Percentiles rank a stretch among this genome's conserved stretches.
Conservation (phyloP, 2,113 vertebrate species). For the Menidia beryllina region DNA sequence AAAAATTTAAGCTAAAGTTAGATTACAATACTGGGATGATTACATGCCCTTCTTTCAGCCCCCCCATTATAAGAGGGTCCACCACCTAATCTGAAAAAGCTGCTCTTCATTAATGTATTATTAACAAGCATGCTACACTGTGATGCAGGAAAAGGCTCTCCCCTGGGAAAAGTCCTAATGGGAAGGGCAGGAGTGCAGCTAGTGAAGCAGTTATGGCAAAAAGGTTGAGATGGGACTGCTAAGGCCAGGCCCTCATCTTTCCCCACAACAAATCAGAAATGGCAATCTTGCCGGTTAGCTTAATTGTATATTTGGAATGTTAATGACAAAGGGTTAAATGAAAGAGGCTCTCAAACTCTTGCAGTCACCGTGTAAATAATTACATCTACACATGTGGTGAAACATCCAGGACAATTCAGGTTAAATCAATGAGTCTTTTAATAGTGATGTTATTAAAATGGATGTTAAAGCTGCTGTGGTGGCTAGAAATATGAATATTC, state of each 20-base stretch:
- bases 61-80: constrained; percentile 90
- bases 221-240: constrained; percentile 59
- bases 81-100: constrained; percentile 89
- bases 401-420: constrained; percentile 1
- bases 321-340: constrained; percentile 71
- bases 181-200: constrained; percentile 82
- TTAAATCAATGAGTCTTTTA: constrained; percentile 8
- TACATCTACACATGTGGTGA: background rate
- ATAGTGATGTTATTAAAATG: background rate
- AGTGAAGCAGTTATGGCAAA: constrained; percentile 80
- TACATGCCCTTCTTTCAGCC: constrained; percentile 88
- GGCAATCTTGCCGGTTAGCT: constrained; percentile 68
- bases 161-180: constrained; percentile 86
- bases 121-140: constrained; percentile 91
- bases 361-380: constrained; percentile 37
- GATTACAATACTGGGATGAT: constrained; percentile 86
- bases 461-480: no score
- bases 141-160: constrained; percentile 84
- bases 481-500: no score
- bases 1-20: constrained; percentile 87
- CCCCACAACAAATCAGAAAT: constrained; percentile 56
- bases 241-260: constrained; percentile 67
- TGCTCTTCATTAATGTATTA: constrained; percentile 94
- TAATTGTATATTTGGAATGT: constrained; percentile 72
- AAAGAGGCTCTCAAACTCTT: constrained; percentile 43